These are phyloP conservation scores for Macrotrachela quadricornifera DNA, from an alignment of 1,140 invertebrate species.

Conservation along the genomic window DNA sequence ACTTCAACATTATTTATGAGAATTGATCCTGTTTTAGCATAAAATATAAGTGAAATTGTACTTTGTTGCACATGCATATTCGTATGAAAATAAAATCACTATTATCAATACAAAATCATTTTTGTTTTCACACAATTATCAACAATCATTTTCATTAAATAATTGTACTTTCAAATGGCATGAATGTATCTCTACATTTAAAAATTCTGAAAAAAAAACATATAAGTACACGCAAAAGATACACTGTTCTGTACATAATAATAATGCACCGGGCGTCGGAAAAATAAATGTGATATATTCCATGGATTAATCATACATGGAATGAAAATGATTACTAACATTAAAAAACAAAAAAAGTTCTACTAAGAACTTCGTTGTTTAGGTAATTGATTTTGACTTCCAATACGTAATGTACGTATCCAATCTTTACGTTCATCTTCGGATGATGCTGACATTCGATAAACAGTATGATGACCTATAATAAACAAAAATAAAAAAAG, in stretches of 20 bases:
- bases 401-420: slow-evolving; percentile 36
- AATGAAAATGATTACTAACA: no score
- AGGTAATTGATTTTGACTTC: no score
- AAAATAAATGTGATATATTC: no score
- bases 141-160: not conserved
- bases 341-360: no score
- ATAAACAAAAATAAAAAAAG: no score
- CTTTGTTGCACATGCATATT: slow-evolving; percentile 91
- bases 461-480: slow-evolving; percentile 62
- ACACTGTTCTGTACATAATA: no score
- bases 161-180: not conserved
- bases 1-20: slow-evolving; percentile 99
- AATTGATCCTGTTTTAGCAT: slow-evolving; percentile 85
- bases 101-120: slow-evolving; percentile 93
- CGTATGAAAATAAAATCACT: slow-evolving; percentile 92
- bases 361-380: no score
- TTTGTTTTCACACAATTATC: no score
- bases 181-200: not conserved
- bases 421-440: slow-evolving; percentile 86
- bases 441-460: slow-evolving; percentile 79
- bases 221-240: no score
- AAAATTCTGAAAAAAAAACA: no score
- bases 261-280: no score
- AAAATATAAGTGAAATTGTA: slow-evolving; percentile 86
- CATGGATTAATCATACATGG: no score